Conservation (phyloP, 23 tunicate genomes). For the Halocynthia roretzi region DNA sequence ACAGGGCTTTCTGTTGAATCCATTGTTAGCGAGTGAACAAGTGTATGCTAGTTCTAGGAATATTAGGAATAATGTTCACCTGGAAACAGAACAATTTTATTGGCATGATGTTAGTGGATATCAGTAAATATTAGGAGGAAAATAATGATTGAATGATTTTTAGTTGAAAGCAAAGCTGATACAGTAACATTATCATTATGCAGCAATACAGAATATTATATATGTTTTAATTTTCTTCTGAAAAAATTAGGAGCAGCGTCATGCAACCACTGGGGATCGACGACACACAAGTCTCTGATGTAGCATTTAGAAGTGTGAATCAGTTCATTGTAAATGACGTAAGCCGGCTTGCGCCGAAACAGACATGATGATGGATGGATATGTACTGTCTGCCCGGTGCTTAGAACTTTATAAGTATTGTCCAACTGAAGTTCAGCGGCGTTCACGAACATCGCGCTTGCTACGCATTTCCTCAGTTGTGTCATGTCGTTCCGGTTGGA, state of each 20-base stretch:
- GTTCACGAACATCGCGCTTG: conserved; percentile 60
- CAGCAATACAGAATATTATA: too few species aligned
- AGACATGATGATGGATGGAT: conserved; percentile 95
- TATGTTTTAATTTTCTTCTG: conserved; percentile 41
- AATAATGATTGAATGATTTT: too few species aligned
- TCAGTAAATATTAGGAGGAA: too few species aligned
- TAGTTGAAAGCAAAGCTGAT: too few species aligned
- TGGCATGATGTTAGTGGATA: too few species aligned
- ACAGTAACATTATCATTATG: too few species aligned
- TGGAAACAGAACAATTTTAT: too few species aligned
- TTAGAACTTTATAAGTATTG: conserved; percentile 50
- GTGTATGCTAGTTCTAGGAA: too few species aligned
- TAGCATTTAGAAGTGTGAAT: conserved; percentile 78
- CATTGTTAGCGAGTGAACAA: too few species aligned
- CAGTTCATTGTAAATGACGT: conserved; percentile 71
- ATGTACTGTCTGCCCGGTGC: conserved; percentile 58
- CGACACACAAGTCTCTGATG: conserved; percentile 86
- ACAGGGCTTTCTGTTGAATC: too few species aligned
- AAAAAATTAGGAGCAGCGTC: conserved; percentile 86
- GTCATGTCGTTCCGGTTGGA: conserved; percentile 44
- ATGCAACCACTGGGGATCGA: conserved; percentile 86
- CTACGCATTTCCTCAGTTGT: conserved; percentile 43
- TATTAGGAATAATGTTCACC: too few species aligned
- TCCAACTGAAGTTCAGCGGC: conserved; percentile 86
- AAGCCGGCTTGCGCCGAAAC: conserved; percentile 78